These are phyloP conservation scores for Pseudomyrmex cubaensis DNA, from an alignment of 1,140 invertebrate species.

Conservation along the genomic window DNA sequence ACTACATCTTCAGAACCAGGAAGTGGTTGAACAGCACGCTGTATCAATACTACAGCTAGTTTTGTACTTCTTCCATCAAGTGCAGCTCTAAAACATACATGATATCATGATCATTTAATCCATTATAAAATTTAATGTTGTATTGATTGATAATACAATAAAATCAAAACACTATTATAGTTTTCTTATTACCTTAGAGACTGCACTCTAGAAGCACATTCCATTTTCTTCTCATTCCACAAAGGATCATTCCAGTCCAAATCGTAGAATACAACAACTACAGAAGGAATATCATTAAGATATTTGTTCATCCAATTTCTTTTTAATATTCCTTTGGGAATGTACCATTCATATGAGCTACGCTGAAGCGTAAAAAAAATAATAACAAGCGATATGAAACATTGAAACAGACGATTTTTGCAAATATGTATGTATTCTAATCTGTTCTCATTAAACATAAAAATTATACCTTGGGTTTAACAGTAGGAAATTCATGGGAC, in stretches of 20 bases:
- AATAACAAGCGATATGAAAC: constrained; percentile 16
- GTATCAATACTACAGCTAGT: constrained; percentile 95
- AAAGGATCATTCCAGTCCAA: constrained; percentile 98
- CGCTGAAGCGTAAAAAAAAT: constrained; percentile 86
- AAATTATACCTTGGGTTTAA: constrained; percentile 91
- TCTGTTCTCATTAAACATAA: too few relatives aligned
- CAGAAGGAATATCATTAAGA: constrained; percentile 94
- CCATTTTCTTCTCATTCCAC: constrained; percentile 97
- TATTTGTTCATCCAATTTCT: constrained; percentile 98
- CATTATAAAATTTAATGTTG: constrained; percentile 17
- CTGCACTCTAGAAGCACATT: constrained; percentile 96
- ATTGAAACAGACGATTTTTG: not conserved
- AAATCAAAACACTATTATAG: constrained; percentile 26
- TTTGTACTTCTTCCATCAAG: constrained; percentile 93
- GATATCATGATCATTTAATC: not conserved
- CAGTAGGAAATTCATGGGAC: constrained; percentile 94
- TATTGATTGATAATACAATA: not conserved
- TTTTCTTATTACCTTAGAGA: constrained; percentile 88
- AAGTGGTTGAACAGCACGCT: constrained; percentile 90
- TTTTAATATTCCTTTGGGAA: constrained; percentile 98
- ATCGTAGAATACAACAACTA: constrained; percentile 98
- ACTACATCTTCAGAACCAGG: constrained; percentile 94
- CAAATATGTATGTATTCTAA: too few relatives aligned
- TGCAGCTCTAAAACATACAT: constrained; percentile 84
- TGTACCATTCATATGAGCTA: constrained; percentile 97